A percentile compares a stretch with the other conserved stretches of the same genome.
phyloP scores from a whole-genome alignment of 2,797 vertebrate genomes.

The Moxostoma hubbsi region DNA sequence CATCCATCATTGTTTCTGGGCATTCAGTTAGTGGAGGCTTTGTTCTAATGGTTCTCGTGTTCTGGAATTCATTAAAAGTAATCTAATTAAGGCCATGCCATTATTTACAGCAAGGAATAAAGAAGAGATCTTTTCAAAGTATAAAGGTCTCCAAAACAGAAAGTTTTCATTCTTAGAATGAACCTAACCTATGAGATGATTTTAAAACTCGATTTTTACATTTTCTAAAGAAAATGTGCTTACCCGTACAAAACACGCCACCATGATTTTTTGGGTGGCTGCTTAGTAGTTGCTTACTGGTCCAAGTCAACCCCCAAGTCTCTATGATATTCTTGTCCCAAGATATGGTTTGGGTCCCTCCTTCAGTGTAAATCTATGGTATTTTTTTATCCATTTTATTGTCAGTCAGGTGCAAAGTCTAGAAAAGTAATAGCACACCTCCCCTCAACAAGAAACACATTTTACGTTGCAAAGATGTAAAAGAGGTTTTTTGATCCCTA shows the following conservation, averaged over 20 bases:
- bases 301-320: too few species aligned
- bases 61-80: not conserved
- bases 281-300: not conserved
- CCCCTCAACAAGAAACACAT: too few species aligned
- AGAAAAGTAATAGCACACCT: too few species aligned
- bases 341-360: too few species aligned
- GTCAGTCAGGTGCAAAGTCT: too few species aligned
- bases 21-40: not conserved
- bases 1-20: not conserved
- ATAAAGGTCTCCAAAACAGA: not conserved
- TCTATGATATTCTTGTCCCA: too few species aligned
- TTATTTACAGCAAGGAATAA: conserved; percentile 4
- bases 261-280: not conserved
- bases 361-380: too few species aligned
- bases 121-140: not conserved
- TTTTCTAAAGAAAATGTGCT: not conserved
- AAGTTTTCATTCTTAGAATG: not conserved
- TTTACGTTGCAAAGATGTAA: too few species aligned
- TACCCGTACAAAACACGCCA: not conserved
- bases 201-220: not conserved
- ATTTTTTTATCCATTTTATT: too few species aligned
- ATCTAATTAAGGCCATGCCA: not conserved
- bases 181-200: not conserved
- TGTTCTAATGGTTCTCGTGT: not conserved
- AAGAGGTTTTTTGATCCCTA: too few species aligned